A percentile compares a stretch with the other conserved stretches of the same genome.
These are phyloP conservation scores for Sinhomidia bicolor DNA, from an alignment of 2,888 invertebrate species.

Conservation along the genomic window DNA sequence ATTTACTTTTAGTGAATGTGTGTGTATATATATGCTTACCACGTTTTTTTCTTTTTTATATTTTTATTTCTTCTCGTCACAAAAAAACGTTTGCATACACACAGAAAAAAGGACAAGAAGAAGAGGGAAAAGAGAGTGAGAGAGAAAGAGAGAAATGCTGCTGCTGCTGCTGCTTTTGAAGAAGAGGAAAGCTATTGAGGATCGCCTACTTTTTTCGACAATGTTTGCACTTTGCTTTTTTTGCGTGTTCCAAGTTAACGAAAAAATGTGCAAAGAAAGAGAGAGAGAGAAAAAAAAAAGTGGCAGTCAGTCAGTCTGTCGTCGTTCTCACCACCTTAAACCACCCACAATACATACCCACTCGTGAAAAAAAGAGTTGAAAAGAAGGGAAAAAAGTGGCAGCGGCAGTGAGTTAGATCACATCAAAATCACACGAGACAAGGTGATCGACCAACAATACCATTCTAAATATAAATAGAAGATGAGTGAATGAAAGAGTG, in stretches of 20 bases:
- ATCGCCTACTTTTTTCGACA: slow-evolving; percentile 34
- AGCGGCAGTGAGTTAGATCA: neutral
- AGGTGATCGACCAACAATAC: slow-evolving; percentile 23
- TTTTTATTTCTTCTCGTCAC: too few relatives aligned
- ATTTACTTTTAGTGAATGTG: slow-evolving; percentile 27
- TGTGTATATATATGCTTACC: neutral
- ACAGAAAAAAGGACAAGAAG: slow-evolving; percentile 18
- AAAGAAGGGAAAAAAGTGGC: neutral
- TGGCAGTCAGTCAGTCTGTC: slow-evolving; percentile 35
- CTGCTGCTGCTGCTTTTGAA: neutral
- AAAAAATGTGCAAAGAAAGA: slow-evolving; percentile 48
- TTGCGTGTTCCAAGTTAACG: slow-evolving; percentile 44
- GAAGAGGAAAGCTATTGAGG: neutral
- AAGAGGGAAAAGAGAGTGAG: neutral
- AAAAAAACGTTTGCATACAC: slow-evolving; percentile 28
- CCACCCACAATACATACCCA: too few relatives aligned
- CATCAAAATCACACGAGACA: slow-evolving; percentile 33
- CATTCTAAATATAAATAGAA: slow-evolving; percentile 18
- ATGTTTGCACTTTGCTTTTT: slow-evolving; percentile 47
- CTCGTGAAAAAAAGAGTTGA: neutral
- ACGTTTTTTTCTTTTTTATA: slow-evolving; percentile 1
- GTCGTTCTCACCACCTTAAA: slow-evolving; percentile 19
- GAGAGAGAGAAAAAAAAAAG: slow-evolving; percentile 17
- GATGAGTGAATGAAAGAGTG: slow-evolving; percentile 12
- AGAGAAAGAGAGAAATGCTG: too few relatives aligned